Percentiles rank a stretch among this genome's conserved stretches.
Conservation (phyloP, 2,888 invertebrate genomes). For the Agapetus fuscipes region DNA sequence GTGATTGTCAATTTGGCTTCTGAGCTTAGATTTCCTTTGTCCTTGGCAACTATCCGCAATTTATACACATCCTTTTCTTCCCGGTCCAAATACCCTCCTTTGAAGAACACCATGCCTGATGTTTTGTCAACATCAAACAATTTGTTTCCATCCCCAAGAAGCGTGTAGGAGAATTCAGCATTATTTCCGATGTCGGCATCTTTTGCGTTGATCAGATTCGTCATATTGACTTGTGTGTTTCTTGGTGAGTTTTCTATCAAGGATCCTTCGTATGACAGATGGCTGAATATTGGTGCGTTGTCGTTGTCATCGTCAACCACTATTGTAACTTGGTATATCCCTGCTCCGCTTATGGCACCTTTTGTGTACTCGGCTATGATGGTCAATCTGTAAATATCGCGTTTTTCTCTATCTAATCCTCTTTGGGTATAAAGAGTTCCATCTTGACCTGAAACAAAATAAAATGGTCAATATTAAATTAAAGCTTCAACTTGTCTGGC, state of each 20-base stretch:
- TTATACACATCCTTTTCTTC: constrained; percentile 61
- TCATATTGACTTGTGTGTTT: constrained; percentile 61
- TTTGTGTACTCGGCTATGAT: constrained; percentile 70
- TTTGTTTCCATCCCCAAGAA: constrained; percentile 68
- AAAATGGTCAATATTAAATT: too few species aligned
- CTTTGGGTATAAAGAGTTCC: constrained; percentile 71
- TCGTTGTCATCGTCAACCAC: constrained; percentile 81
- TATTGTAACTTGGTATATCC: constrained; percentile 71
- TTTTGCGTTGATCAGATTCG: constrained; percentile 55
- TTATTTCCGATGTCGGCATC: constrained; percentile 65
- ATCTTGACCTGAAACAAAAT: constrained; percentile 42
- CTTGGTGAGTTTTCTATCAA: constrained; percentile 67
- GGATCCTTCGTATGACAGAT: constrained; percentile 60
- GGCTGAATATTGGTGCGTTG: constrained; percentile 72
- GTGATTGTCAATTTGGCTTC: constrained; percentile 61
- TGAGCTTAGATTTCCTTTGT: constrained; percentile 65
- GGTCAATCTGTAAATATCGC: constrained; percentile 63
- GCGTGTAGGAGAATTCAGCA: constrained; percentile 55
- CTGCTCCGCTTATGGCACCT: constrained; percentile 58
- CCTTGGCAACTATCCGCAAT: constrained; percentile 64
- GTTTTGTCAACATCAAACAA: constrained; percentile 59
- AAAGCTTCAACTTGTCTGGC: too few species aligned
- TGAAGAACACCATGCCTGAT: constrained; percentile 51
- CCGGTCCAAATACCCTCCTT: constrained; percentile 56
- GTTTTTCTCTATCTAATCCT: constrained; percentile 66